Evolutionary conservation across 2,113 vertebrate species (phyloP).

Genomic region (Xiphias gladius): DNA sequence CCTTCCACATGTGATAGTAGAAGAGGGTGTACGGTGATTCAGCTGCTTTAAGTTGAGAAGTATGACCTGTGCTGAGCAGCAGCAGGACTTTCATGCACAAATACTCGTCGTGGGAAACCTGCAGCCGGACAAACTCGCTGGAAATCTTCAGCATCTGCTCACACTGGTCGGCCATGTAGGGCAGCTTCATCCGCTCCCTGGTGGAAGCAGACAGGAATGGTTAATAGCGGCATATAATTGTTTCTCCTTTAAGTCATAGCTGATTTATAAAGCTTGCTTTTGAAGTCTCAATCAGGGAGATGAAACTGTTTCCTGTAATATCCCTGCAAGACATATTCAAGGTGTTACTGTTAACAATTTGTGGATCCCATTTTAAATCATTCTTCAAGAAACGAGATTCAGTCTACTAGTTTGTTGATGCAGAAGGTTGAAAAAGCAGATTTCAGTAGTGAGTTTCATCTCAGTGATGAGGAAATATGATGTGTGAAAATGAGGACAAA

Average conservation of each 20-base stretch:
- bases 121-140: conserved; percentile 93
- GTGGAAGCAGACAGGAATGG: conserved; percentile 4
- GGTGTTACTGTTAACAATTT: conserved; percentile 12
- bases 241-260: not conserved
- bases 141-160: conserved; percentile 96
- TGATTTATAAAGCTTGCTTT: conserved; percentile 10
- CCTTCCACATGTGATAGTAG: not conserved
- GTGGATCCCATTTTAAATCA: conserved; percentile 30
- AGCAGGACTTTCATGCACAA: conserved; percentile 99
- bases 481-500: conserved; percentile 7
- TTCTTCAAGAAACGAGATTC: conserved; percentile 19
- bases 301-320: conserved; percentile 2
- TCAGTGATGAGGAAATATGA: not conserved
- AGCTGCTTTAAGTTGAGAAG: not conserved
- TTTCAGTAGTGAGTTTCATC: conserved; percentile 15
- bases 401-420: conserved; percentile 11
- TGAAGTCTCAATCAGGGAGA: not conserved
- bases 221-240: not conserved
- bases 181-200: conserved; percentile 95
- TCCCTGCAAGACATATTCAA: conserved; percentile 8
- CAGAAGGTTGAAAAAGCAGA: conserved; percentile 5
- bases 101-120: conserved; percentile 97
- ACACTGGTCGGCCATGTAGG: conserved; percentile 95
- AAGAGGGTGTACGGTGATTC: not conserved
- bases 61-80: conserved; percentile 95